Conservation (phyloP, 2,797 vertebrate genomes). For the Etheostoma perlongum region DNA sequence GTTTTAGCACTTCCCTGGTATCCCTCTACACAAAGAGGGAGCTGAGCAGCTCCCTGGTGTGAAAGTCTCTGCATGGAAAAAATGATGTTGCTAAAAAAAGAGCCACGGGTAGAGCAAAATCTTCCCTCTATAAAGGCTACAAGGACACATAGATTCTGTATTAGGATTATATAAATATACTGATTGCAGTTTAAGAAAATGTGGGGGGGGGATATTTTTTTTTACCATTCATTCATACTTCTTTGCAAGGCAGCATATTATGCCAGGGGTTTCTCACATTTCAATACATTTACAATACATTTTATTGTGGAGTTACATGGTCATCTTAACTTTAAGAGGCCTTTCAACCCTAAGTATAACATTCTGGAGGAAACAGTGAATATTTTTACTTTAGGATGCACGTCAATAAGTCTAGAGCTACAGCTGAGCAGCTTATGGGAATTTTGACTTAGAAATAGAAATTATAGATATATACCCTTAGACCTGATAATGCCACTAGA, state of each 20-base stretch:
- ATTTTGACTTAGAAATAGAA: not conserved
- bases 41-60: constrained; percentile 27
- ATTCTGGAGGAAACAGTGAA: not conserved
- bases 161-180: not conserved
- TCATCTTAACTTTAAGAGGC: not conserved
- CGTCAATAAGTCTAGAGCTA: not conserved
- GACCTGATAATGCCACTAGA: not conserved
- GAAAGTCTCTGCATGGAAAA: constrained; percentile 33
- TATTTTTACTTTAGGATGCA: not conserved
- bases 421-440: not conserved
- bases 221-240: not conserved
- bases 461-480: not conserved
- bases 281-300: not conserved
- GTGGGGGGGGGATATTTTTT: not conserved
- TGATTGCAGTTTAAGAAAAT: not conserved
- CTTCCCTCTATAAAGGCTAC: not conserved
- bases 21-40: not conserved
- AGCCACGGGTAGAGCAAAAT: constrained; percentile 7
- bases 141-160: not conserved
- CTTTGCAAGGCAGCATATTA: not conserved
- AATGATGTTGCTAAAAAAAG: constrained; percentile 21
- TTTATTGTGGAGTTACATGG: not conserved
- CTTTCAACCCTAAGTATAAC: not conserved
- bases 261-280: not conserved
- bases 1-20: not conserved